Conservation (phyloP, 2,888 invertebrate genomes). For the Nipponacmea schrenckii region DNA sequence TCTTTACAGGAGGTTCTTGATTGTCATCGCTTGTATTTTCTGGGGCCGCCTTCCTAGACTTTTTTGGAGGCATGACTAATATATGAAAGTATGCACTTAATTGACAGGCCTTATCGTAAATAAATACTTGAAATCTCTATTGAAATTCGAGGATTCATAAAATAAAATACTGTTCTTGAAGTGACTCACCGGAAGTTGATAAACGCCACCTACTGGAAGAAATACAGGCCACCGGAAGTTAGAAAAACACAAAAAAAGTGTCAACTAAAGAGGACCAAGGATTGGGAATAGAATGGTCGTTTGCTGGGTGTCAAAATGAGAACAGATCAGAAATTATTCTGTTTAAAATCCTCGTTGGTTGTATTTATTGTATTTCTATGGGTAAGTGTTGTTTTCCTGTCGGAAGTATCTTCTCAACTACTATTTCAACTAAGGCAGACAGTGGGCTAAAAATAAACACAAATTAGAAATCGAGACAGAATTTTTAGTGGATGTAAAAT, state of each 20-base stretch:
- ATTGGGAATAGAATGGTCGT: slow-evolving; percentile 13
- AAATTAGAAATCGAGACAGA: no score
- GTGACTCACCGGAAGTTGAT: slow-evolving; percentile 23
- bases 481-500: no score
- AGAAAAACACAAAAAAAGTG: slow-evolving; percentile 32
- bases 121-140: no score
- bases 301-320: slow-evolving; percentile 30
- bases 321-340: slow-evolving; percentile 39
- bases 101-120: no score
- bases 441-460: no score
- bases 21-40: slow-evolving; percentile 22
- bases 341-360: slow-evolving; percentile 30
- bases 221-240: slow-evolving; percentile 39
- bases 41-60: not conserved
- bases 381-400: slow-evolving; percentile 27
- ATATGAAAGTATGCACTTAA: no score
- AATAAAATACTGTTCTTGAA: no score
- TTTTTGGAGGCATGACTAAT: no score
- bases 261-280: slow-evolving; percentile 2
- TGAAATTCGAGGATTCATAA: no score
- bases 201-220: slow-evolving; percentile 36
- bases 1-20: slow-evolving; percentile 14
- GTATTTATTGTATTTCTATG: slow-evolving; percentile 32
- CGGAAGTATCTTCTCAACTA: not conserved
- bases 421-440: no score